phyloP scores from a whole-genome alignment of 2,113 vertebrate species.

The Chamaetylas fuelleborni region DNA sequence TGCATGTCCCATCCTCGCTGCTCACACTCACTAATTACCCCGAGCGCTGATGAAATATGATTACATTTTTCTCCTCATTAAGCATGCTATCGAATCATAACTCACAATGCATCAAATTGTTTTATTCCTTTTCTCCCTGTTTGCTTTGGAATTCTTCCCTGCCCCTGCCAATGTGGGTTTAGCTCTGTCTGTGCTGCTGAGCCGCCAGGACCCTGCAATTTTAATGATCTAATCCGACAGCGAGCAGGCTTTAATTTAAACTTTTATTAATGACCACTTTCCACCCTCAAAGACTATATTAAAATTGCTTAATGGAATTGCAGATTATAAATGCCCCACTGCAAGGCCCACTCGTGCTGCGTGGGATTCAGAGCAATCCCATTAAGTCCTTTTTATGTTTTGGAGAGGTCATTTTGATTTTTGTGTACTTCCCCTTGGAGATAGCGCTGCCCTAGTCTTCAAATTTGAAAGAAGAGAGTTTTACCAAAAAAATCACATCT shows the following conservation, averaged over 20 bases:
- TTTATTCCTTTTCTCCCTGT: constrained; percentile 55
- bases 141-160: constrained; percentile 57
- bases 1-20: accelerated
- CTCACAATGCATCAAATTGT: constrained; percentile 41
- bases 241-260: constrained; percentile 68
- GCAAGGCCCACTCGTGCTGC: constrained; percentile 43
- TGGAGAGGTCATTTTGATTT: constrained; percentile 58
- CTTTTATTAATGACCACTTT: constrained; percentile 71
- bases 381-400: constrained; percentile 64
- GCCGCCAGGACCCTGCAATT: constrained; percentile 58
- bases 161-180: not conserved
- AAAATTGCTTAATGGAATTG: constrained; percentile 67
- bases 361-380: constrained; percentile 55
- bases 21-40: not conserved
- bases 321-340: constrained; percentile 57
- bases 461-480: constrained; percentile 35
- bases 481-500: constrained; percentile 47
- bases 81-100: constrained; percentile 31
- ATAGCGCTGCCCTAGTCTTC: not conserved
- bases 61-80: constrained; percentile 70
- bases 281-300: constrained; percentile 67
- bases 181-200: not conserved
- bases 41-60: constrained; percentile 15
- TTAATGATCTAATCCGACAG: constrained; percentile 67
- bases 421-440: constrained; percentile 49